Evolutionary conservation across 2,888 invertebrate species (phyloP), one percentile per base, ranked within the genome.

Genomic region (Cerastis leucographa): DNA sequence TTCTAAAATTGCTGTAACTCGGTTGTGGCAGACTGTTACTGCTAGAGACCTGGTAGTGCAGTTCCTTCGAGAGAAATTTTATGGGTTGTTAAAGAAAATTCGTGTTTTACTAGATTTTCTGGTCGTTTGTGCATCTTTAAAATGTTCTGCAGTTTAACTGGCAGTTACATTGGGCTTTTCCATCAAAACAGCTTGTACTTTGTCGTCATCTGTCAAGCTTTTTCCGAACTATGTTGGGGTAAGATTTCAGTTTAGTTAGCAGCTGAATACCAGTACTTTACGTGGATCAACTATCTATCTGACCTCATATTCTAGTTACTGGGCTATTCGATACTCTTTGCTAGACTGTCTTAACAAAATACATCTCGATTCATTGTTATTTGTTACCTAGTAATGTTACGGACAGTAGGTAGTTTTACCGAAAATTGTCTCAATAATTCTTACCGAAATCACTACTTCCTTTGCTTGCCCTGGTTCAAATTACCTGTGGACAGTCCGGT

Each of bases 1-100:
- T 59, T 77, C 65, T 84, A 68, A 74, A 84, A 76, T 71, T 35
- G 82, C 3, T 76, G 59, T 80, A 67, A 74, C 42, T 69, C 56
- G 65, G 68, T 75, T 73, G 61, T 12, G 62, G 69, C 12, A 40
- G 62, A 65, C 29, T 35, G n/a, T 17, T 14, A 61, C 35, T 42
- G 44, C 35, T 64, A 40, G 56, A 61, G 40, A 59, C 35, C 19
- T 19, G 35, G 29, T 29, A 59, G 54, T 71, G 72, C 51, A 71
- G n/a, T 71, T 68, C 67, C 12, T 67, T 44, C 12, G 35, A 25
- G 42, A 42, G 42, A 35, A 49, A 22, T n/a, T n/a, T 9, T 40
- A 56, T 49, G 1, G 5, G 8, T 65, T 65, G 17, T 49, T 35
- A 25, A 56, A 44, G 42, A n/a, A 46, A 54, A 51, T 51, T 54